Base-by-base conservation (phyloP, 2,888 invertebrate species). In the Chironomus tentans region DNA sequence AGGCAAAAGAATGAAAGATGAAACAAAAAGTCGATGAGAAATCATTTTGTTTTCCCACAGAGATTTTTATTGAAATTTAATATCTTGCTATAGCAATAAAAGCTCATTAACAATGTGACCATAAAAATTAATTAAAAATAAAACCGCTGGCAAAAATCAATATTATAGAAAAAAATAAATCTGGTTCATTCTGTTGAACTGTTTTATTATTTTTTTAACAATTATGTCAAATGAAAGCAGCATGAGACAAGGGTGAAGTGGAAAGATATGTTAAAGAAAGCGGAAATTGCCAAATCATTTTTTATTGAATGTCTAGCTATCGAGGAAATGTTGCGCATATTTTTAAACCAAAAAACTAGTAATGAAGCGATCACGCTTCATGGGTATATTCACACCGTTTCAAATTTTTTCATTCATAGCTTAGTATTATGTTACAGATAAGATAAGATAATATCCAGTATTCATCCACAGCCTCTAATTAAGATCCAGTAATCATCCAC, bases 81-180 rank as follows among this genome's bases (percentile, higher is more conserved):
- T 65, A 65, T 56, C 56, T 56, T 56, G n/a, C 56, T 56, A 18
- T 65, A 12, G 22, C 65, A 65, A 65, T 65, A 65, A 65, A 65
- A 65, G 65, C 65, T 65, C 65, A 65, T 65, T 65, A 65, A 21
- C 65, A 65, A 65, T 65, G 65, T 24, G 65, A 24, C 24, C 65
- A 65, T 65, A 65, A 65, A 65, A 65, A 65, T 65, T 65, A 65
- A 65, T 65, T 65, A 65, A 65, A 56, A 65, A 65, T 21, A 22
- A 65, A 22, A 65, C 65, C 65, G 24, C 21, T 24, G 22, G 65
- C 65, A 24, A 65, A 65, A 65, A 65, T 65, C 65, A 65, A 65
- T 65, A 65, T 21, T 15, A 56, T 18, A 56, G 18, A 56, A 56
- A n/a, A n/a, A 56, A 56, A 56, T 56, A 56, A 56, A 56, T 56